Evolutionary conservation across 2,797 vertebrate species (phyloP), one percentile per base, ranked within the genome.

Genomic region (Aratinga solstitialis): DNA sequence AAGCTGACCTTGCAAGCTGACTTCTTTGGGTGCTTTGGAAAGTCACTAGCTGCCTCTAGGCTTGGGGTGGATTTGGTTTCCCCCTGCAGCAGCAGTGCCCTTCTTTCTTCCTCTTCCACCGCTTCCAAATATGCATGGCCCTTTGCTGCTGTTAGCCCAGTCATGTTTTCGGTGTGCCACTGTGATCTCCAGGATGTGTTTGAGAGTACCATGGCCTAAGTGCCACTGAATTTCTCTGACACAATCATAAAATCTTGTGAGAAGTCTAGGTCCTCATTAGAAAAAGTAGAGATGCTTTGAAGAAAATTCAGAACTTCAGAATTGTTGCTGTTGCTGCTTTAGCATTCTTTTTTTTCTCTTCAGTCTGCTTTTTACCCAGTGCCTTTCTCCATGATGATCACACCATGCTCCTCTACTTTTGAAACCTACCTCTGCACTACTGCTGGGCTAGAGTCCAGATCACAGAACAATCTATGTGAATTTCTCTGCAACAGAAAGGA

Each of bases 281-380:
- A 87, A 87, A 67, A 91, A 75, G 45, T 7, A 45, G 45, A 90
- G 72, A 80, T 71, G 17, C 89, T 89, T 79, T 84, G 79, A 87
- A 81, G 72, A 62, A 71, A 91, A 27, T 36, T 32, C 16, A 58
- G 9, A 81, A 43, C 73, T 23, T 83, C 9, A 16, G 40, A 71
- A 32, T 43, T 48, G 6, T 68, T 56, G 13, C 34, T 62, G n/a
- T 42, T 89, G 42, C 43, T 43, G 42, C 47, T 83, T 90, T 74
- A 48, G n/a, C 1, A 1, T 58, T 72, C 30, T 84, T 29, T 68
- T 7, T 58, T 84, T 89, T 68, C 48, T 78, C 73, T 51, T 58
- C 66, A 42, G 7, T 73, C 29, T 73, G 24, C 11, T 63, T 69
- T 72, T 78, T 58, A n/a, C 22, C 20, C 38, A 36, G n/a, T 36